Conservation (phyloP, 2,888 invertebrate genomes). For the Leptinotarsa tumamoca region DNA sequence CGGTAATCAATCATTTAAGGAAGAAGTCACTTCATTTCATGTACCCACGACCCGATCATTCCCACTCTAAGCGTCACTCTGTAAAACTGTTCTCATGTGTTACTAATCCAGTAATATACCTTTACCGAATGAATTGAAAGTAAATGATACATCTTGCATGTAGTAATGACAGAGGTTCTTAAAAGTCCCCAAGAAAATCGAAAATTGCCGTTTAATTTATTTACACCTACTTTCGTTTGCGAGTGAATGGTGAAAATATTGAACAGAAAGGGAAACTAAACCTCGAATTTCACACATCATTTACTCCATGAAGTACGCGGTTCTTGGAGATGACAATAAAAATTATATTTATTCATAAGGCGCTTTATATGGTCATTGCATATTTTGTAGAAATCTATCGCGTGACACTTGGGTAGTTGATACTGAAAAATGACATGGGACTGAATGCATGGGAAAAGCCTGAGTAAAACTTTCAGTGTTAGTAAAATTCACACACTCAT, state of each 20-base stretch:
- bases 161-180: slow-evolving; percentile 30
- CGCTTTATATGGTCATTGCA: not conserved
- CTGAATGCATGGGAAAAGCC: too few relatives aligned
- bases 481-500: too few relatives aligned
- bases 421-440: not conserved
- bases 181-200: slow-evolving; percentile 37
- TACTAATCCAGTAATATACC: slow-evolving; percentile 39
- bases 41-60: slow-evolving; percentile 12
- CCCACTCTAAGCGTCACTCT: slow-evolving; percentile 27
- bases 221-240: slow-evolving; percentile 39
- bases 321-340: slow-evolving; percentile 2
- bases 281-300: slow-evolving; percentile 19
- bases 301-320: not conserved
- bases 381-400: not conserved
- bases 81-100: slow-evolving; percentile 32
- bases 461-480: too few relatives aligned
- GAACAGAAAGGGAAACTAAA: slow-evolving; percentile 32
- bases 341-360: not conserved
- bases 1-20: not conserved
- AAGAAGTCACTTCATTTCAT: not conserved
- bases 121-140: slow-evolving; percentile 42
- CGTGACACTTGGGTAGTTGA: not conserved
- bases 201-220: slow-evolving; percentile 39
- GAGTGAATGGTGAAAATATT: slow-evolving; percentile 27
- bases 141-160: slow-evolving; percentile 37